Base-by-base conservation (phyloP, 2,888 invertebrate genomes). In the Macropis europaea region DNA sequence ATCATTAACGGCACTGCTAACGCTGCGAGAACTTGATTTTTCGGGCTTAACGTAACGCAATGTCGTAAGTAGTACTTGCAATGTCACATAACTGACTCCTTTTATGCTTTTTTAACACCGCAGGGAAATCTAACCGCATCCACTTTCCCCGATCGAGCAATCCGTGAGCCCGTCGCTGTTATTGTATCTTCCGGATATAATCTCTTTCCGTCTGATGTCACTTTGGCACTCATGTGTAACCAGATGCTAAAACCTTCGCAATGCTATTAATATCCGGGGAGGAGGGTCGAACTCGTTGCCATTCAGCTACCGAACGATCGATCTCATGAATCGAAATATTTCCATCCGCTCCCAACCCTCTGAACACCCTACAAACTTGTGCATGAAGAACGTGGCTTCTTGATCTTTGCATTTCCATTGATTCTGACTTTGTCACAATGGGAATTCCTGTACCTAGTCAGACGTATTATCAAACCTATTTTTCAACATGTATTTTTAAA, bases 51-150 rank as follows among this genome's bases (percentile, higher is more conserved):
- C 72, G 64, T 78, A 78, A 75, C 77, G 71, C 78, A 50, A 88
- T 87, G 86, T 74, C 79, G 88, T 88, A 88, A 88, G 88, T 88
- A 88, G 83, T 71, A 60, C 38, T 38, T 40, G 47, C 48, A 78
- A 54, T 57, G 43, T 52, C 40, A 59, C 24, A 7, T 48, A 59
- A 54, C 26, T 42, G 2, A 15, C 50, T 36, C 32, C 13, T 17
- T 26, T 13, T 30, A 28, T 11, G 13, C 13, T 17, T 13, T 17
- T 28, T 24, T 19, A 11, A 26, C n/a, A 2, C 36, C 4, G 9
- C 6, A 24, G 40, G 2, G 15, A 9, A 1, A 26, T 15, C 19
- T 19, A 28, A 53, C 17, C 7, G 15, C 30, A 32, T 30, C 42
- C 24, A 28, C 17, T 7, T 5, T 6, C 2, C 17, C 11, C 61